phyloP scores from a whole-genome alignment of 1,140 invertebrate species.

The Drosophila biarmipes region DNA sequence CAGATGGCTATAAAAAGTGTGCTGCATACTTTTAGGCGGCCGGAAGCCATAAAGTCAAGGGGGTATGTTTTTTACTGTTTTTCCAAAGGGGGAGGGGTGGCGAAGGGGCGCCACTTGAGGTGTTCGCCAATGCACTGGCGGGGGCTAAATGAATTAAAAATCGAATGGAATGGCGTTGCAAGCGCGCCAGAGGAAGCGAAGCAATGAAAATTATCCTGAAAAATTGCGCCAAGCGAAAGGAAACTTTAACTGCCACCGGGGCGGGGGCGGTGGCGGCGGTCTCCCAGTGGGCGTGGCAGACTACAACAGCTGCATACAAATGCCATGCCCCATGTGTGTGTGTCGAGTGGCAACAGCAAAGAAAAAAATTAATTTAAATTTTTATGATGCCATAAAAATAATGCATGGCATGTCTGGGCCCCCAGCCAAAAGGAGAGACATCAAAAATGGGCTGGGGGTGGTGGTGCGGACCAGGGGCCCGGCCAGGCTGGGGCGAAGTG shows the following conservation, averaged over 20 bases:
- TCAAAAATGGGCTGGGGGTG: neutral
- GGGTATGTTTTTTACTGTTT: constrained; percentile 1
- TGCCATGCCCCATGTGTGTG: constrained; percentile 27
- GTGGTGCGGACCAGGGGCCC: neutral
- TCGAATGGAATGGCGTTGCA: constrained; percentile 17
- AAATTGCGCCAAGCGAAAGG: constrained; percentile 42
- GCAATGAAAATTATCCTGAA: constrained; percentile 40
- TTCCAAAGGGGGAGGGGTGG: neutral
- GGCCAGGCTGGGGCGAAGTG: constrained; percentile 29
- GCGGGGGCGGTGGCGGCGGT: neutral
- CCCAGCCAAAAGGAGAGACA: constrained; percentile 6
- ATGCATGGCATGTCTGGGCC: constrained; percentile 64
- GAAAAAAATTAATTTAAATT: constrained; percentile 77
- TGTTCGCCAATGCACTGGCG: constrained; percentile 52
- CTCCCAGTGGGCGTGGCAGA: neutral
- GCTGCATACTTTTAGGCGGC: constrained; percentile 41
- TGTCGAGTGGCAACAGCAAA: constrained; percentile 21
- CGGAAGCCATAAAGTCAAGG: constrained; percentile 23
- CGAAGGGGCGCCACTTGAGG: constrained; percentile 14
- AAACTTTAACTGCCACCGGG: constrained; percentile 30
- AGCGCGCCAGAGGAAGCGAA: neutral
- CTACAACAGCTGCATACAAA: constrained; percentile 60
- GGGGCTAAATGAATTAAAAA: constrained; percentile 39
- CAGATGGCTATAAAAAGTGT: constrained; percentile 24
- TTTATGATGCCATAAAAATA: constrained; percentile 78